Base-by-base conservation (phyloP, 1,140 invertebrate species). In the Dolichoris vasculosae region DNA sequence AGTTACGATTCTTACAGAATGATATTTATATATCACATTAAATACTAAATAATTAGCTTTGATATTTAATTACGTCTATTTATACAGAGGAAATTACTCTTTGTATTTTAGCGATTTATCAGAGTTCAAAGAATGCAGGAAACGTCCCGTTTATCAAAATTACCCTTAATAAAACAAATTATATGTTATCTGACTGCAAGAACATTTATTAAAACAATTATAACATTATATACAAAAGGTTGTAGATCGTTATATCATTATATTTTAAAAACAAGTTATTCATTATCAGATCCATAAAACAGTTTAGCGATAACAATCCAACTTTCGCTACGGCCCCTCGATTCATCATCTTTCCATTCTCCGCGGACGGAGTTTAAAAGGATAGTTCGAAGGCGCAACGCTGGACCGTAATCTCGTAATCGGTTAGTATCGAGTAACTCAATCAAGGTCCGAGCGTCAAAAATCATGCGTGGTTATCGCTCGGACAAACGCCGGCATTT, bases 261-360 rank as follows among this genome's bases (percentile, higher is more conserved):
- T 69, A 71, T 38, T 43, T 43, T 73, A n/a, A n/a, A 73, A 73
- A 43, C 69, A 73, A 73, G 69, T n/a, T 73, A n/a, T 73, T 73
- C 13, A 4, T 8, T 73, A 73, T 73, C 69, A 43, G 69, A 73
- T 73, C 38, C 23, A 32, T 17, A 73, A n/a, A 73, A 73, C 40
- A 73, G 69, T 43, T 73, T 73, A n/a, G 23, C 38, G 69, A 73
- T 73, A 73, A 73, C 38, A 17, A 73, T 73, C 38, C 69, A 1
- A n/a, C 69, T 73, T 73, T 73, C 69, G 43, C 69, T 73, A 2
- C 20, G 43, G 35, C 26, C 23, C 69, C 69, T 73, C 38, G 38
- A 73, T 73, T 73, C 69, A 38, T 73, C 69, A 73, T 73, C 32
- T 38, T 73, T 73, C 40, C 38, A 20, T 43, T 73, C 69, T 43